A percentile compares a stretch with the other conserved stretches of the same genome.
Conservation (phyloP, 2,888 invertebrate species). For the Apamea anceps region DNA sequence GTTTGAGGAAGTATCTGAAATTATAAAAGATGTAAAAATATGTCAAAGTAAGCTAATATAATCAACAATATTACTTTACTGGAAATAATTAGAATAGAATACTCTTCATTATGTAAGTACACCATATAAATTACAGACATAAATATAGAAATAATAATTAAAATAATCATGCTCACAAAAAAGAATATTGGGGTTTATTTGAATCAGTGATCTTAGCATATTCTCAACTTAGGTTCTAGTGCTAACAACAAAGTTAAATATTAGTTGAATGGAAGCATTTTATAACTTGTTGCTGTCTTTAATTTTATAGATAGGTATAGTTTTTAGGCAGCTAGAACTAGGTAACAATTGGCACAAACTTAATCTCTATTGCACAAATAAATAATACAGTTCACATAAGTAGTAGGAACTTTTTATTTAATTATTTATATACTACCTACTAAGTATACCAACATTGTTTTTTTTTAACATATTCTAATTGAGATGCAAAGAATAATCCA, state of each 20-base stretch:
- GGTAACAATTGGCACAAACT: neutral
- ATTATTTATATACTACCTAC: neutral
- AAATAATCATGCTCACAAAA: neutral
- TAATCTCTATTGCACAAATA: too few relatives aligned
- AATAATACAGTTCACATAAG: neutral
- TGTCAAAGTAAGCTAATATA: neutral
- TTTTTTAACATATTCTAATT: neutral
- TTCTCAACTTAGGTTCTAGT: neutral
- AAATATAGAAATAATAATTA: too few relatives aligned
- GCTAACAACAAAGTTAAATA: neutral
- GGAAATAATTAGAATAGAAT: neutral
- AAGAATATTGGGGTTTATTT: neutral
- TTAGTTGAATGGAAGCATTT: neutral
- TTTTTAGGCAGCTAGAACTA: neutral
- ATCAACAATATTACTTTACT: conserved; percentile 1
- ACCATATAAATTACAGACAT: too few relatives aligned
- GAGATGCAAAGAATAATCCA: neutral
- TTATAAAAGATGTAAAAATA: neutral
- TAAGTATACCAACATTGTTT: neutral
- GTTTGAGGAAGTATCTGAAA: neutral
- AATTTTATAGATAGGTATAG: neutral
- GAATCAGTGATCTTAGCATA: neutral
- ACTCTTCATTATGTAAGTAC: too few relatives aligned
- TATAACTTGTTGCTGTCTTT: conserved; percentile 27
- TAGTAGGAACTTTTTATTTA: neutral